Percentiles rank a stretch among this genome's conserved stretches.
Conservation (phyloP, 2,888 invertebrate species). For the Serripes groenlandicus region DNA sequence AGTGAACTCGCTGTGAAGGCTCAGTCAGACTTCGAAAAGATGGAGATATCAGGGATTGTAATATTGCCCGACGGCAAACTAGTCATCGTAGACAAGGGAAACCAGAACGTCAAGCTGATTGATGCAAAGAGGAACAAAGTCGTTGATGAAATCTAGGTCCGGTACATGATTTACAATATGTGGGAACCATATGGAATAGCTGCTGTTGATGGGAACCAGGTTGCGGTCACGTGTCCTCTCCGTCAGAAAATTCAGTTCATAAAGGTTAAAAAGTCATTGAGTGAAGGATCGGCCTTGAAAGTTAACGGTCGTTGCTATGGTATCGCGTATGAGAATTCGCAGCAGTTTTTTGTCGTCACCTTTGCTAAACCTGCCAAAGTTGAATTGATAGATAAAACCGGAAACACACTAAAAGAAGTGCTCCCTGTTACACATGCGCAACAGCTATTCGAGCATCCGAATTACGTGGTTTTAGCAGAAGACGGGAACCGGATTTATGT, state of each 20-base stretch:
- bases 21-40: conserved; percentile 2
- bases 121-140: conserved; percentile 20
- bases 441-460: conserved; percentile 9
- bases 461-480: neutral
- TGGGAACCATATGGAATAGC: conserved; percentile 11
- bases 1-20: neutral
- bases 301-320: conserved; percentile 22
- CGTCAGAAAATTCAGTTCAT: conserved; percentile 8
- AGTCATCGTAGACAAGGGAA: conserved; percentile 14
- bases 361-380: conserved; percentile 16
- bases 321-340: conserved; percentile 5
- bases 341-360: conserved; percentile 19
- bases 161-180: conserved; percentile 19
- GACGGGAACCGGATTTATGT: neutral
- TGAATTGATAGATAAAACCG: conserved; percentile 11
- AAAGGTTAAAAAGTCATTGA: conserved; percentile 21
- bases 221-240: conserved; percentile 7
- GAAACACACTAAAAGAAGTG: neutral
- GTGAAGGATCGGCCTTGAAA: conserved; percentile 6
- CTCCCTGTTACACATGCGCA: neutral
- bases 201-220: conserved; percentile 1
- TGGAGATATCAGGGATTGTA: conserved; percentile 2
- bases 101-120: conserved; percentile 17
- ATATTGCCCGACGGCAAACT: conserved; percentile 15
- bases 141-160: conserved; percentile 4